Evolutionary conservation across 2,888 invertebrate species (phyloP), one percentile per base, ranked within the genome.

Genomic region (Oeneis ivallda): DNA sequence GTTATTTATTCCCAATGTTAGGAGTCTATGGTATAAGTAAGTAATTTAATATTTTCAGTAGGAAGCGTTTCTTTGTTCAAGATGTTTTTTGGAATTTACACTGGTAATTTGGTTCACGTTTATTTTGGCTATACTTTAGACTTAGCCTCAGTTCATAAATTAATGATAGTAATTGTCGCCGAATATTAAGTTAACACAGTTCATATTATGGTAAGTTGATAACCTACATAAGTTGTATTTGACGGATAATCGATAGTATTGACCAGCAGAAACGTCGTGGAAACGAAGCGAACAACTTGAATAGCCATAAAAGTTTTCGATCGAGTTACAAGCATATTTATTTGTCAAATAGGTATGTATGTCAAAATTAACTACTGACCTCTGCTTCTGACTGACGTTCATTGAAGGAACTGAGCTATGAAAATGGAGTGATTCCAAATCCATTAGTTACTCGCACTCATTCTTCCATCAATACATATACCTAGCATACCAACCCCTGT

Each of bases 171-270:
- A 9, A 2, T n/a, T 5, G 17, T 37, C 54, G 7, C 11, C 15
- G 19, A 39, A 39, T 56, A 34, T 52, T 52, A 6, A 54, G 53
- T 15, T 53, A 13, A 41, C 9, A 37, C n/a, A 37, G 11, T 54
- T 43, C 53, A n/a, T 60, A 34, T 61, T 49, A 26, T 53, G 17
- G 58, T 49, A 68, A 66, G 68, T 69, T 60, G 66, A 63, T 68
- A 68, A 72, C 72, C 58, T 66, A 45, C 73, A 70, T 70, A 72
- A 62, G 70, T 69, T 67, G 66, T 66, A 69, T 68, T 67, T 72
- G 72, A 71, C 71, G 68, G 69, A 74, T 74, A 82, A 80, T 81
- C 79, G 72, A 82, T 82, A 79, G 39, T 75, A 74, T 75, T 76
- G 74, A 79, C 76, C 77, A 73, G 62, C 66, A 52, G 67, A 57